Conservation (phyloP, 2,797 vertebrate genomes). For the Sebastes vulpes region DNA sequence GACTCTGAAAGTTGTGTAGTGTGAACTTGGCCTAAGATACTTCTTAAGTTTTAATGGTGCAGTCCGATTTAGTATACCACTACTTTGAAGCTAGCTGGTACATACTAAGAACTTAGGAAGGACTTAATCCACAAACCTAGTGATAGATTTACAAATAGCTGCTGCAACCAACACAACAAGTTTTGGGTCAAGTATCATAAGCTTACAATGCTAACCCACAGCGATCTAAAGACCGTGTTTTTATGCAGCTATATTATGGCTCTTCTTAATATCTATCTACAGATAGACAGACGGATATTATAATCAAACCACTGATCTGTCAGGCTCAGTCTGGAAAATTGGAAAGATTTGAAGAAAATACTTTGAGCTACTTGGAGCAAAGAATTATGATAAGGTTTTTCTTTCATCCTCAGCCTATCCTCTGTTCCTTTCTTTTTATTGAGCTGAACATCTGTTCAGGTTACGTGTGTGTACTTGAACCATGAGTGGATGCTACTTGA, state of each 20-base stretch:
- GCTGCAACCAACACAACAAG: too few relatives aligned
- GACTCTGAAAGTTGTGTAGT: too few relatives aligned
- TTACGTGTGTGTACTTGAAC: slow-evolving; percentile 39
- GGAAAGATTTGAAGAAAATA: slow-evolving; percentile 23
- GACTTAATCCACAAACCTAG: not conserved
- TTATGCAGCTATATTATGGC: not conserved
- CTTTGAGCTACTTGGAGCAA: not conserved
- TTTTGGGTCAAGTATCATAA: too few relatives aligned
- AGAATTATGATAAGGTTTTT: slow-evolving; percentile 1
- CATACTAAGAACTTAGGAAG: not conserved
- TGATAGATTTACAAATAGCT: too few relatives aligned
- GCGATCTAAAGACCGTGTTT: not conserved
- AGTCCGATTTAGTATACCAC: not conserved
- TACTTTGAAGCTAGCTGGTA: not conserved
- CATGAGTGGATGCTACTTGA: not conserved
- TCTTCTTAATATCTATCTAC: not conserved
- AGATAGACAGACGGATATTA: not conserved
- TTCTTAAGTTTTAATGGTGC: not conserved
- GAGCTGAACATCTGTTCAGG: slow-evolving; percentile 41
- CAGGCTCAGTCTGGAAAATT: slow-evolving; percentile 7
- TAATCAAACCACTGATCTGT: not conserved
- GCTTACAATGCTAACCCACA: too few relatives aligned
- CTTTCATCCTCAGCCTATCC: slow-evolving; percentile 40
- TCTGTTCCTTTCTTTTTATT: not conserved
- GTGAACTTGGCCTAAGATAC: too few relatives aligned